Conservation (phyloP, 2,888 invertebrate genomes). For the Brachyptera risi region DNA sequence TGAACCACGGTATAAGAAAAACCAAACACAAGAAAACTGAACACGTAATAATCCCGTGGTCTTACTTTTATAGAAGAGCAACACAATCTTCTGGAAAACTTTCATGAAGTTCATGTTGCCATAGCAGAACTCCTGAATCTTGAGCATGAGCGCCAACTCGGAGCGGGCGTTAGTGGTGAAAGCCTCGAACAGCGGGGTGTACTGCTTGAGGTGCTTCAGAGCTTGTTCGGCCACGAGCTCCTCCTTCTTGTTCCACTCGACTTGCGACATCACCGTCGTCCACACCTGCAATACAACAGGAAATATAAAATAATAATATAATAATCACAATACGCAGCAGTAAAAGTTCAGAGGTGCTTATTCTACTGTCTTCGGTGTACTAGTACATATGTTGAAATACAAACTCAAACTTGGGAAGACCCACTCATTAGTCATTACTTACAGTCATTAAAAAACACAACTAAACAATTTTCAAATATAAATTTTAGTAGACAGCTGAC, state of each 20-base stretch:
- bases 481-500: too few relatives aligned
- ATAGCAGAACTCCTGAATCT: constrained; percentile 97
- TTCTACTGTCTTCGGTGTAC: too few relatives aligned
- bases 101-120: constrained; percentile 99
- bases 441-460: too few relatives aligned
- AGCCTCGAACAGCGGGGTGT: constrained; percentile 80
- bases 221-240: constrained; percentile 95
- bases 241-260: constrained; percentile 98
- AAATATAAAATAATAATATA: constrained; percentile 23
- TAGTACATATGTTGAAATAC: too few relatives aligned
- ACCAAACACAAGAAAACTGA: too few relatives aligned
- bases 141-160: constrained; percentile 82
- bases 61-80: constrained; percentile 91
- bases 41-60: too few relatives aligned
- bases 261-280: constrained; percentile 91
- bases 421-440: too few relatives aligned
- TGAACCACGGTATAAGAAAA: too few relatives aligned
- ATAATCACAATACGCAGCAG: background rate
- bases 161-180: constrained; percentile 83
- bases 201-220: constrained; percentile 80
- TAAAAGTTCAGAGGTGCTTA: too few relatives aligned
- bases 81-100: constrained; percentile 94
- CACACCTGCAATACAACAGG: constrained; percentile 66
- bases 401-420: too few relatives aligned
- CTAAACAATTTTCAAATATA: too few relatives aligned